phyloP scores from a whole-genome alignment of 2,113 vertebrate species.

The Camelus dromedarius region DNA sequence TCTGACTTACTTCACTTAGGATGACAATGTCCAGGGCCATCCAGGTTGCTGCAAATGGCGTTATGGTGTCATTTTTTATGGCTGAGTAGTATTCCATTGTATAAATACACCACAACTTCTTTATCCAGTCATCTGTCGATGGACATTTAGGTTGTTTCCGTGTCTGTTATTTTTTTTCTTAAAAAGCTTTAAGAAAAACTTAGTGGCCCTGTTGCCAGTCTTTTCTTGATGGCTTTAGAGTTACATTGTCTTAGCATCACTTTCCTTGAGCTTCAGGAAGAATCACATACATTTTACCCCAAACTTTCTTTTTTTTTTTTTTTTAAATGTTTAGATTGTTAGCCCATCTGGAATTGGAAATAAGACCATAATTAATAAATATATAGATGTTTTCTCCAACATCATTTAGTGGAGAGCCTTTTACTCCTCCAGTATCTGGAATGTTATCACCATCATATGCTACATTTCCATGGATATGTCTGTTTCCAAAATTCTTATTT shows the following conservation, averaged over 20 bases:
- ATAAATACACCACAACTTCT: no score
- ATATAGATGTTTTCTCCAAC: not conserved
- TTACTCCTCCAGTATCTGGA: not conserved
- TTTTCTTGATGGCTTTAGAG: not conserved
- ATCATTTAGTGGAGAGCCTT: not conserved
- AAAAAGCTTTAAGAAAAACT: not conserved
- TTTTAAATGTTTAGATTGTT: not conserved
- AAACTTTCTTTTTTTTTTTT: not conserved
- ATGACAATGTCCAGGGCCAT: no score
- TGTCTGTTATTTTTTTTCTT: not conserved
- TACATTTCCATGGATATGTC: not conserved
- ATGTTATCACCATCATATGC: not conserved
- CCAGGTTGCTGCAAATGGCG: no score
- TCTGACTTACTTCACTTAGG: no score
- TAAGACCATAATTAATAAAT: not conserved
- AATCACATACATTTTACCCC: not conserved
- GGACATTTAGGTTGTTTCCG: no score
- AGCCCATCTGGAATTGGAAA: not conserved
- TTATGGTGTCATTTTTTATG: no score
- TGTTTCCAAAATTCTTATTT: not conserved
- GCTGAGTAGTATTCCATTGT: no score
- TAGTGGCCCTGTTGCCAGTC: not conserved
- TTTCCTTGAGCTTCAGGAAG: not conserved
- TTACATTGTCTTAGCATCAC: not conserved
- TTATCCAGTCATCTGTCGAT: no score